Conservation (phyloP, 2,797 vertebrate species). For the Anolis apletophallus region DNA sequence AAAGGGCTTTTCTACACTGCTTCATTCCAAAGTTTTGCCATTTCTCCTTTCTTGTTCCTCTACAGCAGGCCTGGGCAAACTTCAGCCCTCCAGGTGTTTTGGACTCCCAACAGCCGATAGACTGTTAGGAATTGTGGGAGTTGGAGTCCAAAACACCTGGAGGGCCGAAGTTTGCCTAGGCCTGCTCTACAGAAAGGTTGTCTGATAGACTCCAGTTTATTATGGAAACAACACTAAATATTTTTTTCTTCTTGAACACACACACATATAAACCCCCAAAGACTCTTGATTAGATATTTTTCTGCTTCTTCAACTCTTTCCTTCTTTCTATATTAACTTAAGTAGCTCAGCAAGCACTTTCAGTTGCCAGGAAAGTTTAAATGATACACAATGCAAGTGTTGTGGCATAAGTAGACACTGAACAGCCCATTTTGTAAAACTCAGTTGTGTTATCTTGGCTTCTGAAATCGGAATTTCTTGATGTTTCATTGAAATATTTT, state of each 20-base stretch:
- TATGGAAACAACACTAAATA: background rate
- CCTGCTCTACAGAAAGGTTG: background rate
- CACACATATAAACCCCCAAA: too few relatives aligned
- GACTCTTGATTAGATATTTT: background rate
- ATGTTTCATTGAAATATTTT: constrained; percentile 44
- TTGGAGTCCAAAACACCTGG: too few relatives aligned
- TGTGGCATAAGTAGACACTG: background rate
- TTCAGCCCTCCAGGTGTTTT: too few relatives aligned
- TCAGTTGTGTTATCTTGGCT: constrained; percentile 4
- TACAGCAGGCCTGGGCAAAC: too few relatives aligned
- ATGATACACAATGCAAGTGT: background rate
- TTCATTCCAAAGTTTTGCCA: background rate
- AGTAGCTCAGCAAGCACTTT: background rate
- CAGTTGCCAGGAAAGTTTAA: background rate
- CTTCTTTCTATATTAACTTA: background rate
- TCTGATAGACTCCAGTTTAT: background rate
- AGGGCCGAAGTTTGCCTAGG: too few relatives aligned
- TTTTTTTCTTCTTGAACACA: background rate
- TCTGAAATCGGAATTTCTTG: constrained; percentile 35
- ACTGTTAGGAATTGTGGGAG: too few relatives aligned
- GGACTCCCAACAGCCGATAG: too few relatives aligned
- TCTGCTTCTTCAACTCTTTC: background rate
- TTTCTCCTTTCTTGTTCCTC: background rate
- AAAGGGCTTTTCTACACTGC: background rate
- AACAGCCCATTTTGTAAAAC: background rate